Evolutionary conservation across 2,113 vertebrate genomes (phyloP).

Genomic region (Tenebrosternarchus preto): DNA sequence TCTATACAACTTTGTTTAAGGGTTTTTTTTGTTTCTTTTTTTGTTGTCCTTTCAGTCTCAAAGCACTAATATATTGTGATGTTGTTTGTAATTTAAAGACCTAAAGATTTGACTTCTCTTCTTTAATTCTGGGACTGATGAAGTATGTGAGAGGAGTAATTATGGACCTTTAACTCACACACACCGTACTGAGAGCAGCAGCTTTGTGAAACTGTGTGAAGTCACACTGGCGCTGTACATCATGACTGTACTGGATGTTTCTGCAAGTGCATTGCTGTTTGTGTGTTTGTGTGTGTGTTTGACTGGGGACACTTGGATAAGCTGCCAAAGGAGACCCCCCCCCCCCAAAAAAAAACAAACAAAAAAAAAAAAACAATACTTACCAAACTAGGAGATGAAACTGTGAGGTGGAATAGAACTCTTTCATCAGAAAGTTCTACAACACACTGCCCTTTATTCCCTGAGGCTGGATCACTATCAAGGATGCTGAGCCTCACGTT

Average conservation of each 20-base stretch:
- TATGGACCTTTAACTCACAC: not conserved
- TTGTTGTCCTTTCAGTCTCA: constrained; percentile 62
- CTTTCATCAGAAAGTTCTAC: not conserved
- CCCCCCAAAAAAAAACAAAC: no score
- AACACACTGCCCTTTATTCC: constrained; percentile 22
- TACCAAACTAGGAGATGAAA: not conserved
- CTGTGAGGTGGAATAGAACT: not conserved
- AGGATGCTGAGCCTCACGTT: constrained; percentile 5
- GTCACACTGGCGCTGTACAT: constrained; percentile 53
- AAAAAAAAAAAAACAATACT: no score
- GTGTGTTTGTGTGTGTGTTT: constrained; percentile 35
- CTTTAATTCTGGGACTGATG: constrained; percentile 54
- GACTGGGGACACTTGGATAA: constrained; percentile 57
- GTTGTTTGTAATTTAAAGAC: constrained; percentile 67
- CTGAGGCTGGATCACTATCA: constrained; percentile 44
- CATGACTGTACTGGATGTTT: constrained; percentile 69
- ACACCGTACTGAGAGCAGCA: constrained; percentile 25
- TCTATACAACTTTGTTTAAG: constrained; percentile 60
- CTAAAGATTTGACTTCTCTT: constrained; percentile 61
- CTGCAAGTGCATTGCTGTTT: constrained; percentile 74
- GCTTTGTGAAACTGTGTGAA: constrained; percentile 48
- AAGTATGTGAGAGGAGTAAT: no score
- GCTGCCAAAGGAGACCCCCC: constrained; percentile 66
- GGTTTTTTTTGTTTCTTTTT: constrained; percentile 27
- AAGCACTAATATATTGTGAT: constrained; percentile 69